phyloP scores from a whole-genome alignment of 2,113 vertebrate genomes.

The Galbula dea region DNA sequence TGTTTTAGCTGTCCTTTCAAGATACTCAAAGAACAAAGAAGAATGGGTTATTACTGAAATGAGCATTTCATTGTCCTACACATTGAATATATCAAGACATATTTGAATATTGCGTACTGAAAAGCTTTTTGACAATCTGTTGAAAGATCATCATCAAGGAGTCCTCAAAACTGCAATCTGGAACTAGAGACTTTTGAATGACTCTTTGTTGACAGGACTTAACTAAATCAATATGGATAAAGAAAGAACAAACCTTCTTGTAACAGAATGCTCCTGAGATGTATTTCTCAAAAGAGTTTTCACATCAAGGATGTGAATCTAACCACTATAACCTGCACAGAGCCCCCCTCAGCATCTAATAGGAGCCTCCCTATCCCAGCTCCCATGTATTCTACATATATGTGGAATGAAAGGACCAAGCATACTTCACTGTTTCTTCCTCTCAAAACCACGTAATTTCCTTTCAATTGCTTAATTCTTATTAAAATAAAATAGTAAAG shows the following conservation, averaged over 20 bases:
- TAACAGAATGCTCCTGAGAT: background rate
- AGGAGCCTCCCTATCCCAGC: background rate
- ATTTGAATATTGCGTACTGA: background rate
- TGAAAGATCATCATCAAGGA: background rate
- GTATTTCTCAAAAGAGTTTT: background rate
- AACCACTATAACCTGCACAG: background rate
- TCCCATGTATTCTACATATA: background rate
- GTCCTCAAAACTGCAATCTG: background rate
- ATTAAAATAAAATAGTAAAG: background rate
- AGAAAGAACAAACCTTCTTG: background rate
- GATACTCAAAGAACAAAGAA: background rate
- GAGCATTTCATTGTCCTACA: background rate
- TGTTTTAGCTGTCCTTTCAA: background rate
- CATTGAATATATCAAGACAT: background rate
- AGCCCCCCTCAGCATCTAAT: background rate
- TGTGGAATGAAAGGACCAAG: background rate
- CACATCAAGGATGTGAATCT: background rate
- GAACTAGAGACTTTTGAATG: background rate
- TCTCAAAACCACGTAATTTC: background rate
- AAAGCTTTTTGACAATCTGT: background rate
- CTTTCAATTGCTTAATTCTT: background rate
- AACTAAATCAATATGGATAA: background rate
- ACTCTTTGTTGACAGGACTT: background rate
- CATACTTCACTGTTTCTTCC: background rate
- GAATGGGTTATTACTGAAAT: background rate